phyloP scores from a whole-genome alignment of 2,888 invertebrate species.

The Cataglyphis altisquamis region DNA sequence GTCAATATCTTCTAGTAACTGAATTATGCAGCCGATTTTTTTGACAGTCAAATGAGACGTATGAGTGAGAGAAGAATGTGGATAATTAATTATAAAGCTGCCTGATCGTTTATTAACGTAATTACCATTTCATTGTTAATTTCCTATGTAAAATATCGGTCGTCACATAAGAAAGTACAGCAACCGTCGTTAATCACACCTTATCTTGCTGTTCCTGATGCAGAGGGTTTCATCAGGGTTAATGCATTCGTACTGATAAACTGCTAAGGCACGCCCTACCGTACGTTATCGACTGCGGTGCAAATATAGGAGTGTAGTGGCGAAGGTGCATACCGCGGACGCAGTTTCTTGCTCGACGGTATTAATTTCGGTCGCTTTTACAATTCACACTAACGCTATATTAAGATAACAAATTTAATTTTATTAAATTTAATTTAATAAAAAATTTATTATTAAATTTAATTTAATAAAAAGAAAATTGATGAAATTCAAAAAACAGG shows the following conservation, averaged over 20 bases:
- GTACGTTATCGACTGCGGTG: conserved; percentile 49
- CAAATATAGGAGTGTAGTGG: conserved; percentile 51
- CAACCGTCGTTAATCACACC: conserved; percentile 50
- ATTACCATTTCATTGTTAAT: conserved; percentile 50
- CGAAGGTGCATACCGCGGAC: conserved; percentile 38
- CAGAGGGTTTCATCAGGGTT: conserved; percentile 62
- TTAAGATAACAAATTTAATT: not conserved
- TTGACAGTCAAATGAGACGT: conserved; percentile 36
- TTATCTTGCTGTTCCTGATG: conserved; percentile 47
- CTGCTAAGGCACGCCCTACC: conserved; percentile 51
- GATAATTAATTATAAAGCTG: conserved; percentile 39
- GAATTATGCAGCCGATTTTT: conserved; percentile 25
- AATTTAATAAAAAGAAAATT: not conserved
- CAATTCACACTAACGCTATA: not conserved
- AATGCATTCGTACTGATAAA: conserved; percentile 64
- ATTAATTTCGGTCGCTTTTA: conserved; percentile 51
- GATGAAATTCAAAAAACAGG: not conserved
- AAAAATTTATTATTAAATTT: not conserved
- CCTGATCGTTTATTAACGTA: conserved; percentile 40
- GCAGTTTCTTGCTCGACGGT: not conserved
- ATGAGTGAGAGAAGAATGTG: not conserved
- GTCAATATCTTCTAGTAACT: not conserved
- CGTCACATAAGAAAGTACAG: conserved; percentile 46
- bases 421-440: not conserved
- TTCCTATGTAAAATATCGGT: conserved; percentile 44